Conservation (phyloP, 1,140 invertebrate genomes). For the Thaumetopoea pityocampa region DNA sequence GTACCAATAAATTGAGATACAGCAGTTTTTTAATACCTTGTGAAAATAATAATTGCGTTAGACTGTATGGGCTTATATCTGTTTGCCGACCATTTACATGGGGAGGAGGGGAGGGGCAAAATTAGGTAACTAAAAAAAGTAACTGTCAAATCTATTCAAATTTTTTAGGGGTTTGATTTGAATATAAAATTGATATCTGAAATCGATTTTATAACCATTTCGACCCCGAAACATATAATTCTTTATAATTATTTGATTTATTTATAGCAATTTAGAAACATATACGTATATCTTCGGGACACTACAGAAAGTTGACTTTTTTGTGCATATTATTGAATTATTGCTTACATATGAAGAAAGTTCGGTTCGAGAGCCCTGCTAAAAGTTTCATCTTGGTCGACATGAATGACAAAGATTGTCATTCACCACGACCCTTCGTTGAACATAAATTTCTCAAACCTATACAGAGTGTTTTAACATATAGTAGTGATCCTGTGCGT, state of each 20-base stretch:
- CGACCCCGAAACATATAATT: no score
- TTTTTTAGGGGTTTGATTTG: not conserved
- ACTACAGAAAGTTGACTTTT: not conserved
- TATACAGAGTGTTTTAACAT: constrained; percentile 28
- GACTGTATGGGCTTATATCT: no score
- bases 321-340: not conserved
- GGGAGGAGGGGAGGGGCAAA: no score
- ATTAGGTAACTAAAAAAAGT: no score
- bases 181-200: no score
- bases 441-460: constrained; percentile 22
- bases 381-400: constrained; percentile 24
- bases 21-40: no score
- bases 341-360: constrained; percentile 57
- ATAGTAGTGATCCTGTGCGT: constrained; percentile 42
- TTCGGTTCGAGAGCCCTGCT: constrained; percentile 51
- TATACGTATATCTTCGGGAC: constrained; percentile 3
- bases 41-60: no score
- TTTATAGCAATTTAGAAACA: no score
- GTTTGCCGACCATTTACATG: no score
- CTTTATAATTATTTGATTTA: no score
- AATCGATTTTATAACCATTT: no score
- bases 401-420: constrained; percentile 52
- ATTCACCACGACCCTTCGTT: constrained; percentile 56
- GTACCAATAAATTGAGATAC: no score
- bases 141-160: not conserved